Conservation (phyloP, 2,113 vertebrate genomes). For the Oryzias javanicus region DNA sequence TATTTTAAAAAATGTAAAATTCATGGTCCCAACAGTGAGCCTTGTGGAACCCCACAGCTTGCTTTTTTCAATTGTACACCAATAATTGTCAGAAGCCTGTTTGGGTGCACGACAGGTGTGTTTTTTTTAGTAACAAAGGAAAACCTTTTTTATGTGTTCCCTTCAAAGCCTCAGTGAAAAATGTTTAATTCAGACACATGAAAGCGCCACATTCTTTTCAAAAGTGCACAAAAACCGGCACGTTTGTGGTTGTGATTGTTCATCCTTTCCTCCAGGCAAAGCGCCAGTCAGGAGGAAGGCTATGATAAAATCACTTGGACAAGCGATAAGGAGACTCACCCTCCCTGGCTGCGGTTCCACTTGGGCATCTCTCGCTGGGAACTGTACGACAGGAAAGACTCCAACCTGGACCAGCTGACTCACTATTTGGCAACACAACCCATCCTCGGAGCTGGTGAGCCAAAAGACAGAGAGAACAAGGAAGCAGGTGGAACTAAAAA, state of each 20-base stretch:
- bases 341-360: conserved; percentile 81
- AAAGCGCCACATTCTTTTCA: too few relatives aligned
- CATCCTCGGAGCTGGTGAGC: conserved; percentile 74
- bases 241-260: background rate
- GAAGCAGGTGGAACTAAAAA: background rate
- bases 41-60: too few relatives aligned
- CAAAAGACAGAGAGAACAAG: background rate
- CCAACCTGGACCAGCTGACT: conserved; percentile 62
- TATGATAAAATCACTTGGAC: conserved; percentile 73
- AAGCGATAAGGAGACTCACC: conserved; percentile 67
- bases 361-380: conserved; percentile 81
- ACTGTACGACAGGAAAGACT: conserved; percentile 78
- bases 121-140: too few relatives aligned
- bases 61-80: too few relatives aligned
- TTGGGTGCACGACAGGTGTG: too few relatives aligned
- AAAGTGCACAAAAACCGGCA: too few relatives aligned
- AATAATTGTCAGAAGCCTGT: too few relatives aligned
- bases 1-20: too few relatives aligned
- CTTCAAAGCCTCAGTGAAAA: too few relatives aligned
- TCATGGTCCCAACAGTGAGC: too few relatives aligned
- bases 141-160: too few relatives aligned
- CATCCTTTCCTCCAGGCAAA: conserved; percentile 66
- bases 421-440: conserved; percentile 71
- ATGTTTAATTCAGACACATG: too few relatives aligned
- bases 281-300: conserved; percentile 70